Evolutionary conservation across 2,888 invertebrate species (phyloP).

Genomic region (Caenorhabditis wallacei): DNA sequence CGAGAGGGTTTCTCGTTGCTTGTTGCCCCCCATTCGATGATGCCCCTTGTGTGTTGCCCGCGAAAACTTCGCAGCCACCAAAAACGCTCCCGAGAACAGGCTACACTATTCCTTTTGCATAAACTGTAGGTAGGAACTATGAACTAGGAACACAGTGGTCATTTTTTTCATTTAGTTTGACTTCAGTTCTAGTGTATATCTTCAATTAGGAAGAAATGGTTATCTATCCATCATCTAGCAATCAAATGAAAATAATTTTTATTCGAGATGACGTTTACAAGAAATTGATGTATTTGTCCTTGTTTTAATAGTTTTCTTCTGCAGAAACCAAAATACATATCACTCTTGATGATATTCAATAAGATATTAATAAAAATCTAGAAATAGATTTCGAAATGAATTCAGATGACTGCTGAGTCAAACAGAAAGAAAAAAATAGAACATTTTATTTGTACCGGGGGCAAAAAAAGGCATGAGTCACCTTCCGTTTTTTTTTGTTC

Average conservation of each 20-base stretch:
- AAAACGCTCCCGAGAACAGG: slow-evolving; percentile 50
- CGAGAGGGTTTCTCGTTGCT: slow-evolving; percentile 32
- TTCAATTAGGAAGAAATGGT: slow-evolving; percentile 2
- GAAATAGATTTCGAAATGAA: neutral
- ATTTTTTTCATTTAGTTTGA: slow-evolving; percentile 26
- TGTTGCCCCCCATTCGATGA: slow-evolving; percentile 22
- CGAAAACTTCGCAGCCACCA: slow-evolving; percentile 26
- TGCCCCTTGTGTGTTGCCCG: slow-evolving; percentile 20
- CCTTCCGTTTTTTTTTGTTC: neutral
- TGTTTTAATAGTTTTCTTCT: slow-evolving; percentile 14
- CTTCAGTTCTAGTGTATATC: neutral
- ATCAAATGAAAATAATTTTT: slow-evolving; percentile 35
- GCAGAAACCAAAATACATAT: too few species aligned
- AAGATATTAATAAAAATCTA: neutral
- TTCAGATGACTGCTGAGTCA: neutral
- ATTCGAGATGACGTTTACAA: slow-evolving; percentile 32
- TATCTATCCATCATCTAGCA: slow-evolving; percentile 24
- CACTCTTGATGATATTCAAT: too few species aligned
- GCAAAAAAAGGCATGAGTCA: neutral
- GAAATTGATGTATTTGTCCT: slow-evolving; percentile 49
- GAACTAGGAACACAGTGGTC: too few species aligned
- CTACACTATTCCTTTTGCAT: slow-evolving; percentile 50
- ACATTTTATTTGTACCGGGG: neutral
- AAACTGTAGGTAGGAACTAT: slow-evolving; percentile 35
- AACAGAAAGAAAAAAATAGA: neutral